phyloP scores from a whole-genome alignment of 2,113 vertebrate genomes.

The Perca fluviatilis region DNA sequence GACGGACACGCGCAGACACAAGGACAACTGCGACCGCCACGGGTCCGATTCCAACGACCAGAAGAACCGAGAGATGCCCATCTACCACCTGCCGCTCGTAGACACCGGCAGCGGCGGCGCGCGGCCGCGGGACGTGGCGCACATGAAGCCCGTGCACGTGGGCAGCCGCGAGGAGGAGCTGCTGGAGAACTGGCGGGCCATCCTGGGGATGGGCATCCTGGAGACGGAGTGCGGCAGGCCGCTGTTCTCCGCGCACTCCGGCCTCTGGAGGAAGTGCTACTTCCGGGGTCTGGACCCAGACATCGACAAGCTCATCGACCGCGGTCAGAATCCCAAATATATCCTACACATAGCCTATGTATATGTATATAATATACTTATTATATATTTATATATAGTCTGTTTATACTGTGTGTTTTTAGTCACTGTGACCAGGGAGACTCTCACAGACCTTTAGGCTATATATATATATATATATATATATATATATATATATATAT shows the following conservation, averaged over 20 bases:
- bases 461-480: too few species aligned
- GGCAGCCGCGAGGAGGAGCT: slow-evolving; percentile 86
- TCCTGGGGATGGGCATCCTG: slow-evolving; percentile 90
- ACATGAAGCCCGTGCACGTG: slow-evolving; percentile 85
- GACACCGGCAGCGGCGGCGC: slow-evolving; percentile 76
- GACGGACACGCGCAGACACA: slow-evolving; percentile 90
- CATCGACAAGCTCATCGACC: slow-evolving; percentile 89
- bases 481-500: too few species aligned
- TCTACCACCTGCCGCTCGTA: slow-evolving; percentile 91
- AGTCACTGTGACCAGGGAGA: too few species aligned
- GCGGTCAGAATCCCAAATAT: slow-evolving; percentile 58
- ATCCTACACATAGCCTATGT: too few species aligned
- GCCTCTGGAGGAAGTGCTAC: slow-evolving; percentile 92
- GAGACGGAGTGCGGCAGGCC: slow-evolving; percentile 90
- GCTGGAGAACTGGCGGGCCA: slow-evolving; percentile 89
- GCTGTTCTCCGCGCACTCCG: slow-evolving; percentile 88
- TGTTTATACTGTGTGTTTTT: too few species aligned
- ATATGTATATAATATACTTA: too few species aligned
- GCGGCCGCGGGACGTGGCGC: slow-evolving; percentile 77
- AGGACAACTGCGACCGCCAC: slow-evolving; percentile 88
- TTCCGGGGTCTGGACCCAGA: slow-evolving; percentile 86
- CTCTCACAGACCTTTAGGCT: too few species aligned
- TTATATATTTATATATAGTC: not conserved
- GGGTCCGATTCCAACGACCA: slow-evolving; percentile 88
- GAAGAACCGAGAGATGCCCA: slow-evolving; percentile 92